Conservation (phyloP, 1,140 invertebrate species). For the Rhyacophila brunnea region DNA sequence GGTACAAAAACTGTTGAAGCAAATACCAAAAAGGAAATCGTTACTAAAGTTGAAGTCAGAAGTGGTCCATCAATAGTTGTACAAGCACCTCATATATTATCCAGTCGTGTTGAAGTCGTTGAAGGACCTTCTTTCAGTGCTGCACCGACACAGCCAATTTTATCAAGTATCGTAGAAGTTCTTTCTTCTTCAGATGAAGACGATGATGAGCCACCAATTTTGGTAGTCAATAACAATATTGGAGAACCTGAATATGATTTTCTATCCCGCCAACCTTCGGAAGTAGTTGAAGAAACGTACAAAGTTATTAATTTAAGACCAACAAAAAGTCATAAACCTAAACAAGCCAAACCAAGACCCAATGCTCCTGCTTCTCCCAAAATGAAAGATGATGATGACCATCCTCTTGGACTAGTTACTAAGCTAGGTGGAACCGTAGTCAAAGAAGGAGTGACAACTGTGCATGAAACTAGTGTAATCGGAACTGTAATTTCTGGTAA, state of each 20-base stretch:
- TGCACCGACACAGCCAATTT: constrained; percentile 41
- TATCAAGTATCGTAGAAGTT: constrained; percentile 55
- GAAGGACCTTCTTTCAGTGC: constrained; percentile 40
- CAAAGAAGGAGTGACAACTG: constrained; percentile 77
- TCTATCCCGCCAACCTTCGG: constrained; percentile 75
- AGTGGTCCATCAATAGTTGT: constrained; percentile 34
- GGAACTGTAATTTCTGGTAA: constrained; percentile 85
- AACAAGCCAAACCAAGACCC: constrained; percentile 46
- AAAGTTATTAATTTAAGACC: constrained; percentile 57
- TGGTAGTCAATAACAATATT: constrained; percentile 66
- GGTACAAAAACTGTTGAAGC: constrained; percentile 16
- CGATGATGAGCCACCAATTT: constrained; percentile 43
- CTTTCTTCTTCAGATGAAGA: constrained; percentile 44
- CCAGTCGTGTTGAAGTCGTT: constrained; percentile 56
- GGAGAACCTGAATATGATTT: constrained; percentile 80
- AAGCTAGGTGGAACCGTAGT: constrained; percentile 79
- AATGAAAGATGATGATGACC: constrained; percentile 52
- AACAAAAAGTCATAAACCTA: constrained; percentile 51
- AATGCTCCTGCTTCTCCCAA: constrained; percentile 45
- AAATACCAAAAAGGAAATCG: constrained; percentile 25
- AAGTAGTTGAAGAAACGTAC: constrained; percentile 76
- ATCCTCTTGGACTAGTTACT: constrained; percentile 76
- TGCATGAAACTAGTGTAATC: constrained; percentile 84
- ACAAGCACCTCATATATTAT: constrained; percentile 36
- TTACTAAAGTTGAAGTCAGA: constrained; percentile 33